A percentile compares a stretch with the other conserved stretches of the same genome.
Conservation (phyloP, 2,888 invertebrate species). For the Horisme vitalbata region DNA sequence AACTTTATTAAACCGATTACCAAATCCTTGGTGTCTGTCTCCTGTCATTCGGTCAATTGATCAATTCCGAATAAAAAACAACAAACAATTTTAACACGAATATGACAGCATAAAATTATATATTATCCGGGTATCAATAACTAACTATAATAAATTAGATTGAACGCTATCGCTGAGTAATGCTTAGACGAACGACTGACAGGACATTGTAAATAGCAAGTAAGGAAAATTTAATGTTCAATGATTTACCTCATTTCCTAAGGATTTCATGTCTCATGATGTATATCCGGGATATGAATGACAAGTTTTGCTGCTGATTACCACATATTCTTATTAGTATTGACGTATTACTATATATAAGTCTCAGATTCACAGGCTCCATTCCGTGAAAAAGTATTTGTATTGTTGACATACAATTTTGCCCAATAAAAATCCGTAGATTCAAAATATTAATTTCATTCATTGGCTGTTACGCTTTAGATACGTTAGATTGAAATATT, state of each 20-base stretch:
- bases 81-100: slow-evolving; percentile 19
- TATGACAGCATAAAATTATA: slow-evolving; percentile 32
- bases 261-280: too few relatives aligned
- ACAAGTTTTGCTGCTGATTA: too few relatives aligned
- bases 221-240: slow-evolving; percentile 10
- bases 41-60: slow-evolving; percentile 21
- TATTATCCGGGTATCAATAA: slow-evolving; percentile 34
- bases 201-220: slow-evolving; percentile 27
- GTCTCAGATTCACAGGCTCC: too few relatives aligned
- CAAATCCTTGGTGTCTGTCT: slow-evolving; percentile 22
- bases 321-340: too few relatives aligned
- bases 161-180: slow-evolving; percentile 41
- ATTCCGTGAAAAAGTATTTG: too few relatives aligned
- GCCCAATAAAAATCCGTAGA: too few relatives aligned
- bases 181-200: slow-evolving; percentile 46
- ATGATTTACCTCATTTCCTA: background rate
- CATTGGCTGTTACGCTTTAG: too few relatives aligned
- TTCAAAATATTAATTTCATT: too few relatives aligned
- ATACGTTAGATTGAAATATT: too few relatives aligned
- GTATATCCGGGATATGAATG: background rate
- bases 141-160: slow-evolving; percentile 29
- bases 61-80: slow-evolving; percentile 15
- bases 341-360: too few relatives aligned
- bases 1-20: background rate
- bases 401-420: too few relatives aligned